Evolutionary conservation across 2,797 vertebrate genomes (phyloP), one percentile per base, ranked within the genome.

Genomic region (Meda fulgida): DNA sequence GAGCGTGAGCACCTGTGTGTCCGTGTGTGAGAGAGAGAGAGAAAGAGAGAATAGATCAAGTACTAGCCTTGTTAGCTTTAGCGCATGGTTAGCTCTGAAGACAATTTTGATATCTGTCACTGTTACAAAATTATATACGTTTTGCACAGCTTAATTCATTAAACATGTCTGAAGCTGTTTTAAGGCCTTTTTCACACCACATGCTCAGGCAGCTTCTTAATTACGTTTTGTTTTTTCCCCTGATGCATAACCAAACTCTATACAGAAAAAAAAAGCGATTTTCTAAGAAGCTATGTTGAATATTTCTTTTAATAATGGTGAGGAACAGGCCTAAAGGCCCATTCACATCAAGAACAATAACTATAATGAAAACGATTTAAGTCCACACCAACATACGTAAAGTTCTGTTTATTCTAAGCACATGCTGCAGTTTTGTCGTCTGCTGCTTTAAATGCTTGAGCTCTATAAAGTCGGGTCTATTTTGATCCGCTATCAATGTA

Each of bases 41-140:
- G 60, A 2, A 78, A 16, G 69, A 34, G 34, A 79, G 21, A 65
- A 21, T 31, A 40, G 55, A 14, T 84, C 36, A 58, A 48, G n/a
- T 70, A 34, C 75, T 84, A 69, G 82, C 72, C 82, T 84, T 84
- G 82, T 84, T 78, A 70, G 70, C 21, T 23, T 75, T 75, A 75
- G 53, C 6, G 5, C 21, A 60, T 53, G 26, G 36, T 69, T 69
- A 78, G 82, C 48, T 78, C 23, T 67, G 60, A 63, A 3, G 31
- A 55, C 18, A 60, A 48, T 43, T 82, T 60, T 36, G 21, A 73
- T 31, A 43, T 29, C 9, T 48, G 21, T 65, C 36, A 71, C 43
- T 29, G 6, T 55, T 69, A 4, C n/a, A 55, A 26, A 76, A 10
- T 18, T 26, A 38, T 13, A 1, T n/a, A n/a, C n/a, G 14, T 43